Evolutionary conservation across 2,113 vertebrate species (phyloP), one percentile per base, ranked within the genome.

Genomic region (Scolopax mira): DNA sequence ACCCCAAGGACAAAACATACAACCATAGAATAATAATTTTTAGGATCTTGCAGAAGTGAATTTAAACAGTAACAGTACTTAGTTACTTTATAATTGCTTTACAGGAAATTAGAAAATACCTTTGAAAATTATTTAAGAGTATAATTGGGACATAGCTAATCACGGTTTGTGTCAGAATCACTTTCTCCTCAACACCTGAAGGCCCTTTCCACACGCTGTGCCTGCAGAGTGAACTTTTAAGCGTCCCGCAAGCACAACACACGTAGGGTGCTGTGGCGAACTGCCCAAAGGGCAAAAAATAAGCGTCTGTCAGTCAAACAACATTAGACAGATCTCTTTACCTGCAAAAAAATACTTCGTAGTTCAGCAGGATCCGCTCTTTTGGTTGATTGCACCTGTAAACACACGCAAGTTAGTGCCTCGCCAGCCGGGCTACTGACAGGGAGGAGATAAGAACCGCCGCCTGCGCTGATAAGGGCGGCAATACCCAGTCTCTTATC

Each of bases 281-380:
- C 44, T 4, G 44, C 74, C 30, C 41, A 33, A 57, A 58, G 18
- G 39, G 31, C 18, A 30, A 39, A 64, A 61, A 42, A 3, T 19
- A 33, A 3, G 13, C 16, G 52, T 4, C 79, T 57, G 48, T 28
- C 83, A 52, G 21, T 24, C 44, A 48, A 73, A 67, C 30, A 35
- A 46, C 73, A 16, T 14, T 1, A 72, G n/a, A 48, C 28, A 86
- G 55, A 33, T 46, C 58, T 46, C 78, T 98, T 98, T 98, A 99
- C 99, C 99, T 99, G 98, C 61, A 99, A 97, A 95, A 99, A 99
- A 95, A 99, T 98, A 94, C 52, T 97, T 96, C 98, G 99, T 74
- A 99, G 98, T 67, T 99, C 98, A 90, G 97, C 97, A 31, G 99
- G 98, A 97, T 99, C 99, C 30, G 98, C 99, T 98, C 99, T 97